phyloP scores from a whole-genome alignment of 2,113 vertebrate genomes.

The Polyodon spathula region DNA sequence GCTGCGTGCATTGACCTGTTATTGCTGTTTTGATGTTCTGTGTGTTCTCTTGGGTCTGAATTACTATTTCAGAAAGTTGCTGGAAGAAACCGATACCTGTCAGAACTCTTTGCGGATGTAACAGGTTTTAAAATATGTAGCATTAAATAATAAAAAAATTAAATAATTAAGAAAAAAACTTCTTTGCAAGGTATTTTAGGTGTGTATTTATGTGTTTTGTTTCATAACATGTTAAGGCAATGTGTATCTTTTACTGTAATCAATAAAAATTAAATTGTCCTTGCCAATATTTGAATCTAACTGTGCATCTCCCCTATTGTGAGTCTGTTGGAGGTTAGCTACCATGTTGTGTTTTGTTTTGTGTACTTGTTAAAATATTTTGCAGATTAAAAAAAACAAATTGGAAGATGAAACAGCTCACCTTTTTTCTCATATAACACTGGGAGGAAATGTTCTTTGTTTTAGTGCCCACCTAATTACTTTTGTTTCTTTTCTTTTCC shows the following conservation, averaged over 20 bases:
- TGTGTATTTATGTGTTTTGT: conserved; percentile 28
- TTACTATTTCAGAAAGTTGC: conserved; percentile 32
- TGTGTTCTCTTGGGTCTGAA: conserved; percentile 30
- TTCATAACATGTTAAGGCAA: conserved; percentile 6
- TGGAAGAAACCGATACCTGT: conserved; percentile 26
- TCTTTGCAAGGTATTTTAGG: conserved; percentile 22
- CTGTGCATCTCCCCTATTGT: too few species aligned
- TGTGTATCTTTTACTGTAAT: neutral
- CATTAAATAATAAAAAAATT: too few species aligned
- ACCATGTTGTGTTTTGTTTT: too few species aligned
- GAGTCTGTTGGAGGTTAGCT: too few species aligned
- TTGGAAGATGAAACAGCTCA: conserved; percentile 50
- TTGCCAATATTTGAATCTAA: too few species aligned
- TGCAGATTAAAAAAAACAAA: too few species aligned
- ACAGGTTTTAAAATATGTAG: too few species aligned
- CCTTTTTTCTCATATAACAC: conserved; percentile 60
- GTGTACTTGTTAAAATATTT: too few species aligned
- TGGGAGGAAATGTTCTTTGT: conserved; percentile 64
- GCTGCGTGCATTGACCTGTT: conserved; percentile 44
- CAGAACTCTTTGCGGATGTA: too few species aligned
- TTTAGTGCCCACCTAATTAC: conserved; percentile 57
- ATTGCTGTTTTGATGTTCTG: conserved; percentile 27
- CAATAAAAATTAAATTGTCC: too few species aligned
- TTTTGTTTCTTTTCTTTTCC: conserved; percentile 50
- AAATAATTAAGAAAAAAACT: conserved; percentile 31